Evolutionary conservation across 2,888 invertebrate genomes (phyloP).

Genomic region (Rosalia funebris): DNA sequence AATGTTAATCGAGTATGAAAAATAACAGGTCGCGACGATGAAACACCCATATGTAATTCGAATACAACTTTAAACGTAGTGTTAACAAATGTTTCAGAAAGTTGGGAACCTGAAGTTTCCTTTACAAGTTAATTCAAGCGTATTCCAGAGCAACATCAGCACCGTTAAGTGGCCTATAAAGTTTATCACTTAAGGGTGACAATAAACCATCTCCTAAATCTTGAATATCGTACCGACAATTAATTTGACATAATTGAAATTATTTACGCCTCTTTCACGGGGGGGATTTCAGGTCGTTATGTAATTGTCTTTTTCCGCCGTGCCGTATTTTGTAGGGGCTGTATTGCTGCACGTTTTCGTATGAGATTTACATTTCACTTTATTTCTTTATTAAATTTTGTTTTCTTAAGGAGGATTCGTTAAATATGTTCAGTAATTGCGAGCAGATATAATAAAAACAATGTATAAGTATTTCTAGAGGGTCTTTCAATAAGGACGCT

Average conservation of each 20-base stretch:
- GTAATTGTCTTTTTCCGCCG: no score
- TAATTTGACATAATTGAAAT: slow-evolving; percentile 20
- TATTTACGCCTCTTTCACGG: slow-evolving; percentile 1
- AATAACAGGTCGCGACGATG: not conserved
- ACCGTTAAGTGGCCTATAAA: slow-evolving; percentile 45
- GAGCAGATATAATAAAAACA: no score
- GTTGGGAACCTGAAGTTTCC: slow-evolving; percentile 33
- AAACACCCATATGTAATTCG: not conserved
- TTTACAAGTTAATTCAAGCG: slow-evolving; percentile 35
- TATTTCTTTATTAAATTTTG: no score
- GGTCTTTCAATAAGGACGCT: no score
- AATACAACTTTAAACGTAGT: slow-evolving; percentile 26
- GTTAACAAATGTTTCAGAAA: slow-evolving; percentile 38
- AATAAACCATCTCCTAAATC: slow-evolving; percentile 22
- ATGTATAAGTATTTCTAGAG: no score
- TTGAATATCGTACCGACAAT: slow-evolving; percentile 18
- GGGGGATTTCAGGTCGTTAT: no score
- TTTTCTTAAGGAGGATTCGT: no score
- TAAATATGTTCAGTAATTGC: no score
- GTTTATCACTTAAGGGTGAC: slow-evolving; percentile 42
- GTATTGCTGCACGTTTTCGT: no score
- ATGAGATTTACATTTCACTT: no score
- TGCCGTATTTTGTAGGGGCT: no score
- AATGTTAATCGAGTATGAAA: not conserved
- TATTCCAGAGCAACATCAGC: slow-evolving; percentile 35